A percentile compares a stretch with the other conserved stretches of the same genome.
These are phyloP conservation scores for Aphelocoma californica DNA, from an alignment of 2,797 vertebrate genomes.

Conservation along the genomic window DNA sequence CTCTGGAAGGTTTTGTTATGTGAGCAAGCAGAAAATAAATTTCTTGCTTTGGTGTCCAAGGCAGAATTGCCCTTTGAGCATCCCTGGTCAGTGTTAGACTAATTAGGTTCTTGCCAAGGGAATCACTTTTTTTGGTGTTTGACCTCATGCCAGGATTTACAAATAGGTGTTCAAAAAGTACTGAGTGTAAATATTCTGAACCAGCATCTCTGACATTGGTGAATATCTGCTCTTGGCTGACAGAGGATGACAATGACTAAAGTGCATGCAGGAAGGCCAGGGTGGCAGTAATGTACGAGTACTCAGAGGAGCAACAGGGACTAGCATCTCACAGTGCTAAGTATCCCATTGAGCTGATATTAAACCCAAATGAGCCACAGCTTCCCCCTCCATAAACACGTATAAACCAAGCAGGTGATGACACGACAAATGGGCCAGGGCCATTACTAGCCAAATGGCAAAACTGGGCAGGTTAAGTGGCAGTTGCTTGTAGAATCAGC, in stretches of 20 bases:
- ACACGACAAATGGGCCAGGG: not conserved
- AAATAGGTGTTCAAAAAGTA: not conserved
- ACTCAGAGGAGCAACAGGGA: not conserved
- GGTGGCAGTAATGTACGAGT: accelerated
- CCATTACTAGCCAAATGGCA: not conserved
- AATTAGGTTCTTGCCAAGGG: not conserved
- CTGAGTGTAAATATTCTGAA: not conserved
- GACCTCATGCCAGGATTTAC: not conserved
- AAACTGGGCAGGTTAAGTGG: not conserved
- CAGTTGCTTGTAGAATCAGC: not conserved
- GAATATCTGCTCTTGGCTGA: not conserved
- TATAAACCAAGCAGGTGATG: not conserved
- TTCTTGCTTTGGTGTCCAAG: not conserved
- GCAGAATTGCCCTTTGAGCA: not conserved
- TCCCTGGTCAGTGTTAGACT: not conserved
- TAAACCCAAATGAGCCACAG: not conserved
- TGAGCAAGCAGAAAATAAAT: not conserved
- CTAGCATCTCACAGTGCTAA: not conserved
- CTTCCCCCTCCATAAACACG: not conserved
- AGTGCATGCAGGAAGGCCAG: not conserved
- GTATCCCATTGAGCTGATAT: not conserved
- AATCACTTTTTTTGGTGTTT: not conserved
- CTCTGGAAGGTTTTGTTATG: not conserved
- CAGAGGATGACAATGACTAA: not conserved
- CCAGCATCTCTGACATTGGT: not conserved